Conservation (phyloP, 2,797 vertebrate species). For the Staurois parvus region DNA sequence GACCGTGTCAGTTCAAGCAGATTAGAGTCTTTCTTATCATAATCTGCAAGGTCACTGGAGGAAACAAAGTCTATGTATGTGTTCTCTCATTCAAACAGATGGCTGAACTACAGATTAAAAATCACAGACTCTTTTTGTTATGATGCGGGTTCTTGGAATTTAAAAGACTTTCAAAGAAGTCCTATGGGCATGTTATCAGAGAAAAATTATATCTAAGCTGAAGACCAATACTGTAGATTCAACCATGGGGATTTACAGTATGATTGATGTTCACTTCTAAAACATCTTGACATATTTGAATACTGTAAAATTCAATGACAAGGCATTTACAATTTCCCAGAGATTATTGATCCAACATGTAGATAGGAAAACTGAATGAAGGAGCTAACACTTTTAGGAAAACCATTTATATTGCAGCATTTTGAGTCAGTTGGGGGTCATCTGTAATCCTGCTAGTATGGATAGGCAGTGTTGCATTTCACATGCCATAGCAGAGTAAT, state of each 20-base stretch:
- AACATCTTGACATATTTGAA: neutral
- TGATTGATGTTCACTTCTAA: conserved; percentile 3
- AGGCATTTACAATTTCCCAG: neutral
- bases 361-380: neutral
- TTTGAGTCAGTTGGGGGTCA: neutral
- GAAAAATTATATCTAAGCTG: neutral
- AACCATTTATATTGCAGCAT: neutral
- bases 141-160: neutral
- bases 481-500: too few relatives aligned
- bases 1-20: conserved; percentile 25
- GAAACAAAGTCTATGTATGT: conserved; percentile 31
- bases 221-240: conserved; percentile 4
- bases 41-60: conserved; percentile 38
- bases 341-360: neutral
- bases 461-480: too few relatives aligned
- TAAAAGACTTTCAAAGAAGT: neutral
- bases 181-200: neutral
- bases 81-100: conserved; percentile 40
- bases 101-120: conserved; percentile 18
- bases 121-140: conserved; percentile 2
- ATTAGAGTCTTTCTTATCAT: conserved; percentile 45
- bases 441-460: too few relatives aligned
- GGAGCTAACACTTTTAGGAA: neutral
- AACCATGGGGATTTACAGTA: neutral
- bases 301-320: conserved; percentile 2